Conservation (phyloP, 2,113 vertebrate species). For the Chlamydotis undulata region DNA sequence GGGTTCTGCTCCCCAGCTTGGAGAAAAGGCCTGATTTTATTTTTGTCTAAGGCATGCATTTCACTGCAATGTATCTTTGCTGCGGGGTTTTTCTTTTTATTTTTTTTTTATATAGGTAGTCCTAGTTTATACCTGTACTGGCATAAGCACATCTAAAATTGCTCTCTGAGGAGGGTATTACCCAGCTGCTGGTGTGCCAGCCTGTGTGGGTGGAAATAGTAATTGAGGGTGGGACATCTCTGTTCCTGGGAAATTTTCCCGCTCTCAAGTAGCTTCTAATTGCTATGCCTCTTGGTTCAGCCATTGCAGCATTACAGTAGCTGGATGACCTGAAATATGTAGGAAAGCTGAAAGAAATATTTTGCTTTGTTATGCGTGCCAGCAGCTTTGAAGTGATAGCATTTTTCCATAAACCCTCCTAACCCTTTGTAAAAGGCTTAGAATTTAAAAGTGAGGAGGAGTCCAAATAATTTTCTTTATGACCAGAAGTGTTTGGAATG, state of each 20-base stretch:
- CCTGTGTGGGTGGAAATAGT: background rate
- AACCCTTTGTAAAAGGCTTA: background rate
- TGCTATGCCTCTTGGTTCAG: background rate
- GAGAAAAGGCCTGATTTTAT: background rate
- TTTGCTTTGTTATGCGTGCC: background rate
- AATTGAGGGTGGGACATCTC: background rate
- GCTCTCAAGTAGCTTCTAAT: background rate
- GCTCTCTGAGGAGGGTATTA: background rate
- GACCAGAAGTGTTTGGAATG: background rate
- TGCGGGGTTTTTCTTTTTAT: fast-evolving
- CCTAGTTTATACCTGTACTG: background rate
- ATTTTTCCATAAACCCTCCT: background rate
- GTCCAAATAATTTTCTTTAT: background rate
- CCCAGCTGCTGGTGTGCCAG: background rate
- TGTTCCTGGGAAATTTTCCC: background rate
- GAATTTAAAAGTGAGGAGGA: background rate
- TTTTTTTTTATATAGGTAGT: background rate
- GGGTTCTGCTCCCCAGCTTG: background rate
- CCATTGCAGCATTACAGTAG: background rate
- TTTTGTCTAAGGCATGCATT: background rate
- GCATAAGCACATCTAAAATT: background rate
- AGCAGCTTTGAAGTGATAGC: background rate
- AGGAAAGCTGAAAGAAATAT: background rate
- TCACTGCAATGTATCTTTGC: background rate
- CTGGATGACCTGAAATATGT: background rate